Conservation (phyloP, 1,140 invertebrate species). For the Drosophila kurseongensis region DNA sequence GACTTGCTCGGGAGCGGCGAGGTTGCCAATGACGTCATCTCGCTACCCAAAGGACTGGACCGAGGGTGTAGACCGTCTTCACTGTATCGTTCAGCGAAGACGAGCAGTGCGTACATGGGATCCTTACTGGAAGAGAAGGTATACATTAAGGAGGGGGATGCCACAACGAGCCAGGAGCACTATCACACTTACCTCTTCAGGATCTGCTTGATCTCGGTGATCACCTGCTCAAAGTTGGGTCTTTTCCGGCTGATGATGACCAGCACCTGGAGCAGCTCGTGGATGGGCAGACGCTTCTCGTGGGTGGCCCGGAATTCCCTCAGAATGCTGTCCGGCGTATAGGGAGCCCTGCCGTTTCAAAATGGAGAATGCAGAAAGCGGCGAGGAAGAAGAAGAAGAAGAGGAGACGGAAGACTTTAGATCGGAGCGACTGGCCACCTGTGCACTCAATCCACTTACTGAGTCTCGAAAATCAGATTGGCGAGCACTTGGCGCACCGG, state of each 20-base stretch:
- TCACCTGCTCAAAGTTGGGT: conserved; percentile 51
- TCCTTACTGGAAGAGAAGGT: conserved; percentile 52
- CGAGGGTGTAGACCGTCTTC: conserved; percentile 1
- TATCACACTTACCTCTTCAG: conserved; percentile 47
- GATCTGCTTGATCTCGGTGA: conserved; percentile 45
- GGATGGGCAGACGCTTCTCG: conserved; percentile 48
- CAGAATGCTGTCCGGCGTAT: conserved; percentile 62
- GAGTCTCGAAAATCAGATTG: conserved; percentile 53
- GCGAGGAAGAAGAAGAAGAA: neutral
- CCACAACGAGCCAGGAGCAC: no score
- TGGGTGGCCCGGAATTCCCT: conserved; percentile 64
- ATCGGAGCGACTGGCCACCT: conserved; percentile 1
- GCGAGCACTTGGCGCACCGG: conserved; percentile 53
- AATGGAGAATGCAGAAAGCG: neutral
- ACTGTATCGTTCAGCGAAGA: conserved; percentile 65
- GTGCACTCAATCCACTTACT: conserved; percentile 48
- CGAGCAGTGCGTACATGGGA: conserved; percentile 71
- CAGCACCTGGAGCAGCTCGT: conserved; percentile 58
- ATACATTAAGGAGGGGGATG: no score
- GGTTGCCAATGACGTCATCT: neutral
- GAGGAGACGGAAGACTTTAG: neutral
- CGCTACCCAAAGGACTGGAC: neutral
- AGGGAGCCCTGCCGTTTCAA: conserved; percentile 39
- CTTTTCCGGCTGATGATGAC: conserved; percentile 64
- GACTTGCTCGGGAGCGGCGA: neutral